Evolutionary conservation across 1,140 invertebrate species (phyloP).

Genomic region (Bombus breviceps): DNA sequence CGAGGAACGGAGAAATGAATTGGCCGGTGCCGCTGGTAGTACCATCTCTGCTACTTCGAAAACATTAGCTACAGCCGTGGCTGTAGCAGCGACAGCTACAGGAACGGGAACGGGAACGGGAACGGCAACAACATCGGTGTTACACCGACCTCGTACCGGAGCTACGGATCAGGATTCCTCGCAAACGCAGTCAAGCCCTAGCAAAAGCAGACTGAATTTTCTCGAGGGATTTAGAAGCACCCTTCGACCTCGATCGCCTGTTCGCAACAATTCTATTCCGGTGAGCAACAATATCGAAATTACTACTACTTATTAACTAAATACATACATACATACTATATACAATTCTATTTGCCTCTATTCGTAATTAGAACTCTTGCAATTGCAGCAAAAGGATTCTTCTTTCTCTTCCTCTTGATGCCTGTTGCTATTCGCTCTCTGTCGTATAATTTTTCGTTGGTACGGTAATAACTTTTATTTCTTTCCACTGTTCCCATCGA

Average conservation of each 20-base stretch:
- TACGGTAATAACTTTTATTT: constrained; percentile 68
- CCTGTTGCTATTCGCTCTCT: constrained; percentile 79
- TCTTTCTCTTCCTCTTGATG: constrained; percentile 80
- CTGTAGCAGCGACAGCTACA: constrained; percentile 61
- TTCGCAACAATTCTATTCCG: constrained; percentile 78
- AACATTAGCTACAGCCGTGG: constrained; percentile 66
- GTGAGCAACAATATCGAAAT: constrained; percentile 70
- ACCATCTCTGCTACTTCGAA: constrained; percentile 38
- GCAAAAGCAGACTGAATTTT: constrained; percentile 86
- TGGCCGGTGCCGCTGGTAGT: constrained; percentile 66
- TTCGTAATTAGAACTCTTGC: constrained; percentile 64
- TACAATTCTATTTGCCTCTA: constrained; percentile 23
- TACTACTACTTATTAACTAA: not conserved
- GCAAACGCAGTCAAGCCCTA: constrained; percentile 81
- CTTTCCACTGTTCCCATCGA: constrained; percentile 73
- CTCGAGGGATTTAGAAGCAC: constrained; percentile 86
- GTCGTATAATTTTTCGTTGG: constrained; percentile 78
- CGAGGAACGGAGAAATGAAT: constrained; percentile 71
- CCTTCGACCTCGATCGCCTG: constrained; percentile 80
- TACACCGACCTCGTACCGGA: constrained; percentile 78
- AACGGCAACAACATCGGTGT: constrained; percentile 64
- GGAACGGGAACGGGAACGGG: not conserved
- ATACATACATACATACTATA: not conserved
- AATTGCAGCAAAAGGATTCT: constrained; percentile 79
- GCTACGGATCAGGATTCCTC: constrained; percentile 75